These are phyloP conservation scores for Nomada ruficornis DNA, from an alignment of 2,888 invertebrate genomes.

Conservation along the genomic window DNA sequence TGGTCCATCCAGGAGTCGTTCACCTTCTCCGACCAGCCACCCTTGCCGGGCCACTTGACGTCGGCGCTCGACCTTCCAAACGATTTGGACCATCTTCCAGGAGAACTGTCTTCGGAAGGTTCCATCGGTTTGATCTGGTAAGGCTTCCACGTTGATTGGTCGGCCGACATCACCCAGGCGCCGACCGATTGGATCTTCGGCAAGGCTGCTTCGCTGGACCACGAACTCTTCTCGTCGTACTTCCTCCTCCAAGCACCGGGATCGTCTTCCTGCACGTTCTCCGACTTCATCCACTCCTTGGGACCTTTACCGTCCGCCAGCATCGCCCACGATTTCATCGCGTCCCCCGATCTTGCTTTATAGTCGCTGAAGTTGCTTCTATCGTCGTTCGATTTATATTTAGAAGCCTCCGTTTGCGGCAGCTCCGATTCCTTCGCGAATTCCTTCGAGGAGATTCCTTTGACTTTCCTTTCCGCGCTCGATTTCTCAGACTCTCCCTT, in stretches of 20 bases:
- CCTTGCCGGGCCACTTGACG: slow-evolving; percentile 41
- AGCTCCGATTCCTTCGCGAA: slow-evolving; percentile 24
- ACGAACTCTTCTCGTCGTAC: slow-evolving; percentile 32
- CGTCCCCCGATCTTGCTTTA: slow-evolving; percentile 16
- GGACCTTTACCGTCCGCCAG: slow-evolving; percentile 20
- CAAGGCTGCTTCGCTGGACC: slow-evolving; percentile 45
- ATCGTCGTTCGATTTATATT: slow-evolving; percentile 37
- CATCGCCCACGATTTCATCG: slow-evolving; percentile 41
- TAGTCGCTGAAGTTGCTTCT: slow-evolving; percentile 46
- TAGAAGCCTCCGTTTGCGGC: not conserved
- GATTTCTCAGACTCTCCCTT: slow-evolving; percentile 54
- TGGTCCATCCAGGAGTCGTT: slow-evolving; percentile 44
- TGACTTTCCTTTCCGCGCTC: slow-evolving; percentile 24
- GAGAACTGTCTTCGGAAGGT: slow-evolving; percentile 33
- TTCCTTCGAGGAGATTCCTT: slow-evolving; percentile 27
- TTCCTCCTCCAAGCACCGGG: slow-evolving; percentile 49
- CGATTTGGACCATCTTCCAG: slow-evolving; percentile 57
- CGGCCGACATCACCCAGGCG: slow-evolving; percentile 74
- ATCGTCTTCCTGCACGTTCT: slow-evolving; percentile 34
- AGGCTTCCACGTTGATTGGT: slow-evolving; percentile 75
- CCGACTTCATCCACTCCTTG: slow-evolving; percentile 47
- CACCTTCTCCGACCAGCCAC: slow-evolving; percentile 34
- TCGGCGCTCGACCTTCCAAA: slow-evolving; percentile 25
- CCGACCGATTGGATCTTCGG: slow-evolving; percentile 74
- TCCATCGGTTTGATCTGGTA: slow-evolving; percentile 67